Conservation (phyloP, 1,140 invertebrate genomes). For the Ips typographus region DNA sequence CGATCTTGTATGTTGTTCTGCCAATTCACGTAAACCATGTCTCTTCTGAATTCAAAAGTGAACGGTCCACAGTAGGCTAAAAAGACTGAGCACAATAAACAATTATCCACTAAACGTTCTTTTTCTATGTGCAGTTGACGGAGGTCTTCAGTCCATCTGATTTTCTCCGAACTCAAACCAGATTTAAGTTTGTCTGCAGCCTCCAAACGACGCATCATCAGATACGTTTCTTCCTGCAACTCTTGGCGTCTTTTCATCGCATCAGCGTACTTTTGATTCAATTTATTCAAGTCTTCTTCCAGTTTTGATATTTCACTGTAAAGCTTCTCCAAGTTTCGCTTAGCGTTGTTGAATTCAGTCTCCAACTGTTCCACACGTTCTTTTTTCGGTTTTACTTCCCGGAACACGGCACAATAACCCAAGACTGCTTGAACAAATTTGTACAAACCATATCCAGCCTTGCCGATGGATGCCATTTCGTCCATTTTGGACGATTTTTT, state of each 20-base stretch:
- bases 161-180: conserved; percentile 78
- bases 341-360: conserved; percentile 59
- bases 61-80: conserved; percentile 85
- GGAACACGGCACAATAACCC: conserved; percentile 81
- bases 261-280: conserved; percentile 74
- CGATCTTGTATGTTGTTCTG: conserved; percentile 64
- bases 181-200: conserved; percentile 84
- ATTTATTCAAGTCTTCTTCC: conserved; percentile 66
- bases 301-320: conserved; percentile 73
- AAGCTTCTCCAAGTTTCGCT: conserved; percentile 72
- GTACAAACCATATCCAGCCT: conserved; percentile 79
- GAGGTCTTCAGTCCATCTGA: conserved; percentile 74
- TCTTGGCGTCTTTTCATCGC: conserved; percentile 72
- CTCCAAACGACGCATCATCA: conserved; percentile 75
- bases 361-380: conserved; percentile 78
- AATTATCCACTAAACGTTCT: conserved; percentile 76
- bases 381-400: conserved; percentile 85
- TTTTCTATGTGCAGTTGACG: conserved; percentile 67
- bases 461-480: conserved; percentile 74
- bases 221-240: conserved; percentile 81
- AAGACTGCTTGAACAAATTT: conserved; percentile 85
- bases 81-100: conserved; percentile 79
- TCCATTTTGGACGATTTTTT: conserved; percentile 70
- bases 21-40: conserved; percentile 84
- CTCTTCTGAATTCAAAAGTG: conserved; percentile 78